Conservation (phyloP, 2,797 vertebrate species). For the Hydrocynus forskahlii region DNA sequence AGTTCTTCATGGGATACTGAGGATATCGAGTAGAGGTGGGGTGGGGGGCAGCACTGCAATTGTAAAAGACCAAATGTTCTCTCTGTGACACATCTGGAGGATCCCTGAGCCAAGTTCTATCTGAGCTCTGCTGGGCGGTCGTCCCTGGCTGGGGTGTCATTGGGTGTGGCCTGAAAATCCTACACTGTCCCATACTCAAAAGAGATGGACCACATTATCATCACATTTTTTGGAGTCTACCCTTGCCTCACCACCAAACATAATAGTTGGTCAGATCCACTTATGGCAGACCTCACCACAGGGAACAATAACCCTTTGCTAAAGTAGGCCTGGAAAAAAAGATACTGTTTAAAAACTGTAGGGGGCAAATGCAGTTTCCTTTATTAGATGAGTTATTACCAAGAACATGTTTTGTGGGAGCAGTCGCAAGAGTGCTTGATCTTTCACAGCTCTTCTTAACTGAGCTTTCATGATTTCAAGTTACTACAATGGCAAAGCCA, state of each 20-base stretch:
- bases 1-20: conserved; percentile 58
- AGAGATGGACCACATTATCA: conserved; percentile 49
- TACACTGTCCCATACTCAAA: conserved; percentile 44
- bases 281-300: conserved; percentile 48
- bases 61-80: conserved; percentile 61
- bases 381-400: conserved; percentile 36
- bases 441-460: conserved; percentile 2
- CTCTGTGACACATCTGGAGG: conserved; percentile 62
- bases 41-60: conserved; percentile 46
- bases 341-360: conserved; percentile 34
- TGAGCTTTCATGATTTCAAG: background rate
- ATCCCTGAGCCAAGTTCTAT: conserved; percentile 51
- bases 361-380: conserved; percentile 25
- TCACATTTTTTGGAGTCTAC: conserved; percentile 40
- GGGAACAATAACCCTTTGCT: conserved; percentile 38
- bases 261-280: conserved; percentile 44
- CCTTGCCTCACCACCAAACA: conserved; percentile 42
- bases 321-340: conserved; percentile 44
- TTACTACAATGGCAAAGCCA: background rate
- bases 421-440: conserved; percentile 13
- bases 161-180: conserved; percentile 48
- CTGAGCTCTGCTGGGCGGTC: conserved; percentile 52
- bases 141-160: conserved; percentile 48
- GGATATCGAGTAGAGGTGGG: conserved; percentile 54
- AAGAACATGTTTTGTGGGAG: conserved; percentile 26